Base-by-base conservation (phyloP, 2,113 vertebrate species). In the Helogale parvula region DNA sequence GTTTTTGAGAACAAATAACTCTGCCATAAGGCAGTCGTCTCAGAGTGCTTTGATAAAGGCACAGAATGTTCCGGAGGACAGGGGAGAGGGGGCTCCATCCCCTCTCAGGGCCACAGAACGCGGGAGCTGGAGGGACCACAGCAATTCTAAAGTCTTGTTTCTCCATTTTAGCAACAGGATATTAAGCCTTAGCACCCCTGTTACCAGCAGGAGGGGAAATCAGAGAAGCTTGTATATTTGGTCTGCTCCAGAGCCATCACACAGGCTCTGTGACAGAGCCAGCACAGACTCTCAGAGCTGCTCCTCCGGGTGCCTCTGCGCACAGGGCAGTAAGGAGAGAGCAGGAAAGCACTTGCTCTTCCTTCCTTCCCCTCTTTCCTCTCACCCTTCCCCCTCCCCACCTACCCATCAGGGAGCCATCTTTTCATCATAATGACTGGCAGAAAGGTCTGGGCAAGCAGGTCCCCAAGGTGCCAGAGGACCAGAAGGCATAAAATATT, bases 401-500 rank as follows among this genome's bases (percentile, higher is more conserved):
- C 17, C 47, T 19, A 69, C 66, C 87, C 92, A 25, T 79, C 71
- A 94, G 95, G 97, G 96, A 98, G 97, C 97, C 96, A 97, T 98
- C 98, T 98, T 98, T 98, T 98, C 98, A 98, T 99, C 98, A 98
- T 98, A 98, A 98, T 96, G 98, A 98, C 95, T 88, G 97, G 96
- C 98, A 97, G 98, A 99, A 99, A 98, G 98, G 98, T 98, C 99
- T 99, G 92, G 86, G 95, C 98, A 98, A 97, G 98, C 98, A 98
- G 94, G 97, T 99, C 98, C 98, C 99, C 96, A 92, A 98, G 99
- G 98, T 97, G 98, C 52, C 98, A 94, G 96, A 97, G 98, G 99
- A 99, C 98, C 98, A 98, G 80, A 98, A 96, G 98, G 99, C 98
- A 99, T 99, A 97, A 99, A 99, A 99, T 99, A 99, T 99, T 99